Evolutionary conservation across 2,113 vertebrate genomes (phyloP).

Genomic region (Stictonetta naevosa): DNA sequence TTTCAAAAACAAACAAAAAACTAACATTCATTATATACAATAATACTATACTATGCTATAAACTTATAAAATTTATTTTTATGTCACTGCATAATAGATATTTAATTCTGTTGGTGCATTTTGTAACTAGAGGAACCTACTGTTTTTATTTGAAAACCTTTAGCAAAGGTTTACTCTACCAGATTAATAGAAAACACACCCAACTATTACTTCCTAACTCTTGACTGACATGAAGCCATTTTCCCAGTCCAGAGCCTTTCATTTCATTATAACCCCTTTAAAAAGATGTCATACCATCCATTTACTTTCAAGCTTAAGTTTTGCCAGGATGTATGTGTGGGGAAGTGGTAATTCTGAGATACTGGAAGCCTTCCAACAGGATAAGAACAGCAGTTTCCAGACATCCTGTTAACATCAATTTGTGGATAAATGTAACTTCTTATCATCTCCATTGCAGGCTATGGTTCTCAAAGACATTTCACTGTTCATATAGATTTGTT

Average conservation of each 20-base stretch:
- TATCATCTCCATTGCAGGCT: slow-evolving; percentile 11
- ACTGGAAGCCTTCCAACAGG: background rate
- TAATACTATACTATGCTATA: background rate
- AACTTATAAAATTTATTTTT: background rate
- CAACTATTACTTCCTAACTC: background rate
- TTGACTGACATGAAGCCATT: background rate
- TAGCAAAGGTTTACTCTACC: background rate
- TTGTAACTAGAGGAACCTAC: background rate
- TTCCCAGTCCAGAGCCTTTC: background rate
- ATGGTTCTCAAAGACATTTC: background rate
- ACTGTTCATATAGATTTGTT: slow-evolving; percentile 18
- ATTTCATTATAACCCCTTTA: background rate
- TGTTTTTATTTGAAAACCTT: background rate
- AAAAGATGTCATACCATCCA: background rate
- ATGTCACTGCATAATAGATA: background rate
- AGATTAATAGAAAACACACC: background rate
- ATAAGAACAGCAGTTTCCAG: slow-evolving; percentile 19
- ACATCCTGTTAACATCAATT: background rate
- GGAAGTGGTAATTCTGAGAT: background rate
- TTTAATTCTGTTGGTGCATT: fast-evolving
- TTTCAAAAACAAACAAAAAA: background rate
- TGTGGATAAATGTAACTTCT: background rate
- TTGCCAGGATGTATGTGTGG: background rate
- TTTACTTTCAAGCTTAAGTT: background rate
- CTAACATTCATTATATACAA: background rate